Conservation (phyloP, 2,888 invertebrate species). For the Dicranocentrus wangi region DNA sequence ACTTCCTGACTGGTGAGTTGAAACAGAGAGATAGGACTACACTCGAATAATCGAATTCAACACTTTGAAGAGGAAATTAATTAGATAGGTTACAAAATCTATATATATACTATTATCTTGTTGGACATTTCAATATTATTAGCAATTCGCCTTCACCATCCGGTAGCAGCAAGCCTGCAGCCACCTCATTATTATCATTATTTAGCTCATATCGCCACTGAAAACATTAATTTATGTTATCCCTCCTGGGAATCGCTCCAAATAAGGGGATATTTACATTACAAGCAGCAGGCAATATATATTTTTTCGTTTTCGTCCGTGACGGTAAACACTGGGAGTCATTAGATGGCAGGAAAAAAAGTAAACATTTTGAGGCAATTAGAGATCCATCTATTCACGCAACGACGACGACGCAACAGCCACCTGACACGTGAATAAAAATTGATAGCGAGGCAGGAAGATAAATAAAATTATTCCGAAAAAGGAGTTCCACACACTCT, state of each 20-base stretch:
- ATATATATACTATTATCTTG: too few species aligned
- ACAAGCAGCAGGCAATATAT: constrained; percentile 29
- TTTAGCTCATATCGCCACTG: neutral
- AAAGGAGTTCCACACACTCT: constrained; percentile 44
- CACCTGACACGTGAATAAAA: constrained; percentile 40
- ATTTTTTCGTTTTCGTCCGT: constrained; percentile 25
- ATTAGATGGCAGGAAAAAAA: constrained; percentile 29
- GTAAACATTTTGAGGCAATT: constrained; percentile 42
- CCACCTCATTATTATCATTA: constrained; percentile 14
- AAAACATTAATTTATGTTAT: constrained; percentile 9
- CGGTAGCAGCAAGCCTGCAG: constrained; percentile 14
- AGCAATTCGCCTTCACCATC: neutral
- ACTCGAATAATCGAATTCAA: neutral
- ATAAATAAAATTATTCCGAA: constrained; percentile 46
- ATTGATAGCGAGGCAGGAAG: constrained; percentile 27
- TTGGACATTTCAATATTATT: too few species aligned
- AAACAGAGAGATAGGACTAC: constrained; percentile 4
- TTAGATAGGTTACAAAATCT: too few species aligned
- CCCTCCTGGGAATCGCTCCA: constrained; percentile 51
- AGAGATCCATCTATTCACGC: constrained; percentile 36
- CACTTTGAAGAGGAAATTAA: neutral
- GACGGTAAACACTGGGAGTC: constrained; percentile 14
- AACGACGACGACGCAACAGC: too few species aligned
- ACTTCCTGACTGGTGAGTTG: neutral
- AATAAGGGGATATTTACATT: constrained; percentile 42